A percentile compares a stretch with the other conserved stretches of the same genome.
Conservation (phyloP, 1,140 invertebrate species). For the Drosophila watanabei region DNA sequence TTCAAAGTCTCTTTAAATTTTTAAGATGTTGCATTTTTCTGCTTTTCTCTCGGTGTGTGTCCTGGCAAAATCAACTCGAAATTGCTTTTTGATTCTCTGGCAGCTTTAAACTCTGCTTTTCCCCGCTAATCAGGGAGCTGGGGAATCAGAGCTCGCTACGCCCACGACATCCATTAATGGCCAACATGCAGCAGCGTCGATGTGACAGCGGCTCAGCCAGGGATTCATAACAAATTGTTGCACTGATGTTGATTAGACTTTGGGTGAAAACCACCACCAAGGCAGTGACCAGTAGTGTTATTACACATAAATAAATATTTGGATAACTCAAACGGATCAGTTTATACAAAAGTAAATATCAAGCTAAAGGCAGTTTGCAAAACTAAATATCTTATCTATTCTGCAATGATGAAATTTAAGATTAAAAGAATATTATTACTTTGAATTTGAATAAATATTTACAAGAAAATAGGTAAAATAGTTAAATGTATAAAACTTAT, state of each 20-base stretch:
- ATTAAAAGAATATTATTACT: background rate
- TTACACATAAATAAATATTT: background rate
- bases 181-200: constrained; percentile 37
- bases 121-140: constrained; percentile 5
- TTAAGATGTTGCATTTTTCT: background rate
- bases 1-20: background rate
- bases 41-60: background rate
- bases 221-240: constrained; percentile 79
- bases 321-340: background rate
- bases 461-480: too few species aligned
- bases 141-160: constrained; percentile 26
- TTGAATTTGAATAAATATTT: background rate
- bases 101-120: constrained; percentile 21
- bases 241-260: constrained; percentile 75
- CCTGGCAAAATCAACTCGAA: background rate
- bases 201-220: constrained; percentile 45
- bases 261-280: constrained; percentile 39
- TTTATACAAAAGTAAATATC: background rate
- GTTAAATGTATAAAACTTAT: too few species aligned
- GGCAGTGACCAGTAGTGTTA: constrained; percentile 31
- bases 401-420: background rate
- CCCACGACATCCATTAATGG: constrained; percentile 76
- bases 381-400: background rate
- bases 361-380: background rate
- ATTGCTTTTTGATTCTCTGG: constrained; percentile 24